Conservation (phyloP, 1,140 invertebrate species). For the Monochamus saltuarius region DNA sequence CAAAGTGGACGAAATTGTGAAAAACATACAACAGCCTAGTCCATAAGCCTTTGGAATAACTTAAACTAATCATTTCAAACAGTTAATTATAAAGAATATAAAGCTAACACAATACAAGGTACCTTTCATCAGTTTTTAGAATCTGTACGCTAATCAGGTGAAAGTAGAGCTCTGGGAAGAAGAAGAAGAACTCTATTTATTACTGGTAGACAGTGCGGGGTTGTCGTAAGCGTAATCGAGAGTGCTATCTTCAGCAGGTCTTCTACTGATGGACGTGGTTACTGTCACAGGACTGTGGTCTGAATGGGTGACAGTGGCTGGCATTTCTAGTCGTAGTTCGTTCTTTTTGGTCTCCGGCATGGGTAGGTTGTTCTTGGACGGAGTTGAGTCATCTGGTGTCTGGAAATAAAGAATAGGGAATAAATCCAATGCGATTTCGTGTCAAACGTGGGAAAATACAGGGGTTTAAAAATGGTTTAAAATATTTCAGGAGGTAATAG, state of each 20-base stretch:
- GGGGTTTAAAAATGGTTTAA: no score
- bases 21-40: no score
- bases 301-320: slow-evolving; percentile 31
- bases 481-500: no score
- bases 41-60: no score
- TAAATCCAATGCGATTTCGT: neutral
- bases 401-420: neutral
- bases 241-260: slow-evolving; percentile 66
- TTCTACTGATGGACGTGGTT: slow-evolving; percentile 46
- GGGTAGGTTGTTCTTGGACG: slow-evolving; percentile 10
- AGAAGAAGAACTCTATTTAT: no score
- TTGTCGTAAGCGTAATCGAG: slow-evolving; percentile 72
- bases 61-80: no score
- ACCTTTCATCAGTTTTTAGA: no score
- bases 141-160: no score
- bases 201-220: slow-evolving; percentile 58
- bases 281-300: slow-evolving; percentile 47
- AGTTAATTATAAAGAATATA: no score
- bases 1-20: no score
- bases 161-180: no score
- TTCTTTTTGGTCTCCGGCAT: slow-evolving; percentile 31
- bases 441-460: neutral
- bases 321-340: slow-evolving; percentile 44
- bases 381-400: slow-evolving; percentile 4
- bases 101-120: no score